These are phyloP conservation scores for Plotosus lineatus DNA, from an alignment of 2,113 vertebrate species.

Conservation along the genomic window DNA sequence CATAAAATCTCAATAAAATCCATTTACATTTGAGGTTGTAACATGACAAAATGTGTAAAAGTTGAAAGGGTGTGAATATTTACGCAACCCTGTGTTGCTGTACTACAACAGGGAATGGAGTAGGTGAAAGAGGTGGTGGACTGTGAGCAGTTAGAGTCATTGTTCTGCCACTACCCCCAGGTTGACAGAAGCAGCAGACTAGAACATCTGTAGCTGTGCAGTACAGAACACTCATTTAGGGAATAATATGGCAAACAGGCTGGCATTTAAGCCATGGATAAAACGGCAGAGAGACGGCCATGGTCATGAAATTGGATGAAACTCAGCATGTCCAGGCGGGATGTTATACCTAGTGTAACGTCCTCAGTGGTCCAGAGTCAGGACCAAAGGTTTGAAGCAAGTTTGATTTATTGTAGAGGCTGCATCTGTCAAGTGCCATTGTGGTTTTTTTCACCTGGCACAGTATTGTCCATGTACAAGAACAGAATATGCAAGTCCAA, in stretches of 20 bases:
- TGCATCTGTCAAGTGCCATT: constrained; percentile 45
- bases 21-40: no score
- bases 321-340: constrained; percentile 27
- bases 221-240: constrained; percentile 49
- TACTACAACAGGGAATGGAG: constrained; percentile 20
- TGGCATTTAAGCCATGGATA: constrained; percentile 51
- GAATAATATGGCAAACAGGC: constrained; percentile 46
- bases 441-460: constrained; percentile 37
- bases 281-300: constrained; percentile 41
- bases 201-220: constrained; percentile 41
- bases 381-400: constrained; percentile 26
- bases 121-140: constrained; percentile 13
- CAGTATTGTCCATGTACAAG: constrained; percentile 11
- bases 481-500: constrained; percentile 11
- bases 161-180: constrained; percentile 43
- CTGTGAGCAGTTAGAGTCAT: constrained; percentile 44
- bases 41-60: no score
- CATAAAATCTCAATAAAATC: no score
- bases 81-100: no score
- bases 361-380: constrained; percentile 32
- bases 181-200: constrained; percentile 43
- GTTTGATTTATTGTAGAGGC: constrained; percentile 2
- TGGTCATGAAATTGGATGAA: constrained; percentile 49
- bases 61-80: no score
- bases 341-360: constrained; percentile 50